Conservation (phyloP, 2,888 invertebrate species). For the Dione juno region DNA sequence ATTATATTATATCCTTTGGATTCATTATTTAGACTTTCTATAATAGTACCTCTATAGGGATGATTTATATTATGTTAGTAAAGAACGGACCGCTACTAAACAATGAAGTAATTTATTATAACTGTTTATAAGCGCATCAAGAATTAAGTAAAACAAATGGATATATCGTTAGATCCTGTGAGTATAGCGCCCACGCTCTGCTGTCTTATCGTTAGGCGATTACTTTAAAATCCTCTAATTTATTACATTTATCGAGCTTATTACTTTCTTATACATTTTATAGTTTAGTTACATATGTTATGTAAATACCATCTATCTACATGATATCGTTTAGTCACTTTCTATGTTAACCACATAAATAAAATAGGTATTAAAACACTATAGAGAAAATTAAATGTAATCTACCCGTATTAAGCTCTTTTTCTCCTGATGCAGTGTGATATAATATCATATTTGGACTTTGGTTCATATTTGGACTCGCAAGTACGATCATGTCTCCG, state of each 20-base stretch:
- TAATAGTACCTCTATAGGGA: neutral
- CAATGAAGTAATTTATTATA: conserved; percentile 14
- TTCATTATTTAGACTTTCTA: no score
- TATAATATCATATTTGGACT: no score
- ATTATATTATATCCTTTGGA: no score
- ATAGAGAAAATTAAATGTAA: neutral
- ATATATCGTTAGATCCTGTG: conserved; percentile 13
- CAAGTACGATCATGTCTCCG: no score
- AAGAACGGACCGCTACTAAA: neutral
- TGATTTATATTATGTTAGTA: neutral
- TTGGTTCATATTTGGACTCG: no score
- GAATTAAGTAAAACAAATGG: conserved; percentile 33
- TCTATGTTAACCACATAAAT: neutral
- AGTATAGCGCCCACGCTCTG: conserved; percentile 30
- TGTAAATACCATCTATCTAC: neutral
- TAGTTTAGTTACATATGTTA: neutral
- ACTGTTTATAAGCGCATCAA: conserved; percentile 9
- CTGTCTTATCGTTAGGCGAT: conserved; percentile 34
- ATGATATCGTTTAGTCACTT: neutral
- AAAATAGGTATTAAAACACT: neutral
- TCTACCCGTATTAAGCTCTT: neutral
- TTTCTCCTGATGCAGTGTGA: neutral
- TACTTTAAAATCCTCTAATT: conserved; percentile 27
- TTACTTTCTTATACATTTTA: neutral
- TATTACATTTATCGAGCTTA: conserved; percentile 17